Evolutionary conservation across 1,140 invertebrate genomes (phyloP).

Genomic region (Notospermus geniculatus): DNA sequence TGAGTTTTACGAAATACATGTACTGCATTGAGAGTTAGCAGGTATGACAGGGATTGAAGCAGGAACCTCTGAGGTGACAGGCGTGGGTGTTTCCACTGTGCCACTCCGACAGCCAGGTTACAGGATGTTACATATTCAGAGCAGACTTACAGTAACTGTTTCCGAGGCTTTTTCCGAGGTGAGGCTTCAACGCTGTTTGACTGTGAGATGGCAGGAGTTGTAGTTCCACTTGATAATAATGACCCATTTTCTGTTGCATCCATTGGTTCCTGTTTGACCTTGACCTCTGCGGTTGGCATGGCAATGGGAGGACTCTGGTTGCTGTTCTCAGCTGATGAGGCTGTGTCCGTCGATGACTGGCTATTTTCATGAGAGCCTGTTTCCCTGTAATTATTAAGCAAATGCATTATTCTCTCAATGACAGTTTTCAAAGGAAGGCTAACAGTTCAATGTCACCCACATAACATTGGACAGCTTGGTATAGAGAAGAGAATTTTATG

Average conservation of each 20-base stretch:
- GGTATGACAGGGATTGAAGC: too few relatives aligned
- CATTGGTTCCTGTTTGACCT: slow-evolving; percentile 37
- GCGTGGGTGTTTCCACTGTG: too few relatives aligned
- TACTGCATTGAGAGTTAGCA: too few relatives aligned
- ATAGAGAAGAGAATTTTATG: not conserved
- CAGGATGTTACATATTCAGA: too few relatives aligned
- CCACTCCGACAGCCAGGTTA: too few relatives aligned
- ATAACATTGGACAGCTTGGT: too few relatives aligned
- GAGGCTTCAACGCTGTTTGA: slow-evolving; percentile 62
- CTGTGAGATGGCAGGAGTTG: not conserved
- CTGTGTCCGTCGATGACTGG: slow-evolving; percentile 54
- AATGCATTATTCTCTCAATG: not conserved
- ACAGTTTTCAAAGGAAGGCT: not conserved
- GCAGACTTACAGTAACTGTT: slow-evolving; percentile 71
- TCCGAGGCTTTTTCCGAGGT: slow-evolving; percentile 74
- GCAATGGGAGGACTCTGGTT: slow-evolving; percentile 39
- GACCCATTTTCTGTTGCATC: slow-evolving; percentile 44
- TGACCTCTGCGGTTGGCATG: slow-evolving; percentile 37
- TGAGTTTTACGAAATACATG: too few relatives aligned
- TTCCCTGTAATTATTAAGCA: slow-evolving; percentile 5
- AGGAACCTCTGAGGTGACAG: too few relatives aligned
- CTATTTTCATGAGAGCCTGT: slow-evolving; percentile 39
- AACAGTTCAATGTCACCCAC: too few relatives aligned
- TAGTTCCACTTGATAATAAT: slow-evolving; percentile 10
- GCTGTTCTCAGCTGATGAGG: slow-evolving; percentile 44